Conservation (phyloP, 2,888 invertebrate genomes). For the Spialia ferax region DNA sequence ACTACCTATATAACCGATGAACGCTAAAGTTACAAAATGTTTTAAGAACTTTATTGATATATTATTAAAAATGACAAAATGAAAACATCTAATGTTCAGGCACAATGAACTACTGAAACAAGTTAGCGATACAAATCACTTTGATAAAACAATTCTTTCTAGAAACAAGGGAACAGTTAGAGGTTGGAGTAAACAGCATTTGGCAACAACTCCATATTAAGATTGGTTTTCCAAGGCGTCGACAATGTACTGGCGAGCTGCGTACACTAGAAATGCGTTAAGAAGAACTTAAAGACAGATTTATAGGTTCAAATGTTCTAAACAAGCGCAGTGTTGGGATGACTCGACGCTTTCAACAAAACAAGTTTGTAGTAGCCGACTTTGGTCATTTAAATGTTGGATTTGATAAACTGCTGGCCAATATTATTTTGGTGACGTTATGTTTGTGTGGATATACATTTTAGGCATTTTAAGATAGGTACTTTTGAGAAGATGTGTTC, state of each 20-base stretch:
- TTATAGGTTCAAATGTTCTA: constrained; percentile 74
- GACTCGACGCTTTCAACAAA: constrained; percentile 61
- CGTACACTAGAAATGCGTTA: constrained; percentile 78
- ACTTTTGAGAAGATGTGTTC: no score
- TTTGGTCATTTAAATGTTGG: constrained; percentile 82
- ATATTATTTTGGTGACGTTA: constrained; percentile 63
- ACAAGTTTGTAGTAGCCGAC: constrained; percentile 70
- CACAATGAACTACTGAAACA: not conserved
- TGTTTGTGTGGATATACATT: constrained; percentile 54
- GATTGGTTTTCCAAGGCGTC: constrained; percentile 78
- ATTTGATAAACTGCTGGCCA: constrained; percentile 75
- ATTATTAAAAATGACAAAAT: no score
- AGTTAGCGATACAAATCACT: not conserved
- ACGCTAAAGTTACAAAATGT: no score
- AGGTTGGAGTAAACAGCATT: constrained; percentile 63
- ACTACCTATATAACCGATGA: no score
- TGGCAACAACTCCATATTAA: constrained; percentile 81
- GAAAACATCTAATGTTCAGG: no score
- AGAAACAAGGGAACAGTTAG: constrained; percentile 24
- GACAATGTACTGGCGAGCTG: constrained; percentile 58
- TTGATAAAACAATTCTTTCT: constrained; percentile 16
- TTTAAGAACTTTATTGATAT: no score
- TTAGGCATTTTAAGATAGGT: no score
- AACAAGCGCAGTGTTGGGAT: constrained; percentile 70
- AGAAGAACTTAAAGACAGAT: constrained; percentile 82